These are phyloP conservation scores for Anser cygnoides DNA, from an alignment of 2,113 vertebrate genomes.

Conservation along the genomic window DNA sequence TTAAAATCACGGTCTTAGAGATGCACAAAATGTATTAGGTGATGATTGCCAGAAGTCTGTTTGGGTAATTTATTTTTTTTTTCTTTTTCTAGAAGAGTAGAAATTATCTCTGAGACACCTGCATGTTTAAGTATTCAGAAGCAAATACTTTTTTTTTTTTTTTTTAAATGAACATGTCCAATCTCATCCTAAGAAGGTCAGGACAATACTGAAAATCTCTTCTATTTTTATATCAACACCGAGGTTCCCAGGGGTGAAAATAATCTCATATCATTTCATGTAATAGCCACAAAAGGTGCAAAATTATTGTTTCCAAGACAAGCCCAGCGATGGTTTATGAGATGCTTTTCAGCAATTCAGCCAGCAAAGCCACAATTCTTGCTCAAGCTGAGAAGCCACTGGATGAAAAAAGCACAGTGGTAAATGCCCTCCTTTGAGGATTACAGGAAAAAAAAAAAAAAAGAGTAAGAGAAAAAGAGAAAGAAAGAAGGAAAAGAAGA, in stretches of 20 bases:
- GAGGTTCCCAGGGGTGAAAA: not conserved
- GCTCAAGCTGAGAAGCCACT: constrained; percentile 66
- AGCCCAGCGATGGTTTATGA: not conserved
- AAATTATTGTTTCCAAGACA: not conserved
- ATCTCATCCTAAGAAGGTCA: not conserved
- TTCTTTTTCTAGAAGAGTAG: not conserved
- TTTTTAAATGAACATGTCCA: not conserved
- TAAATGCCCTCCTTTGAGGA: not conserved
- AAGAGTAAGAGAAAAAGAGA: not conserved
- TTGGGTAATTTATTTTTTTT: not conserved
- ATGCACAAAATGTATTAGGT: not conserved
- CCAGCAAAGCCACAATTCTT: constrained; percentile 60
- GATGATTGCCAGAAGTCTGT: not conserved
- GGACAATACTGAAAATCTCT: not conserved
- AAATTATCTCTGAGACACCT: not conserved
- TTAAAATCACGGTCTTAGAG: not conserved
- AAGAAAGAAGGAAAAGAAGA: not conserved
- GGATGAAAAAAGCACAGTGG: constrained; percentile 25
- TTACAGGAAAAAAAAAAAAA: not conserved
- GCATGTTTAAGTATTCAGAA: not conserved
- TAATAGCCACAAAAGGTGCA: constrained; percentile 11
- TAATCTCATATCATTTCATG: not conserved
- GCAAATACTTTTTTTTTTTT: not conserved
- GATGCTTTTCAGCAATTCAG: constrained; percentile 42
- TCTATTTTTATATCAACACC: not conserved